Evolutionary conservation across 2,888 invertebrate genomes (phyloP).

Genomic region (Alloscopus bannaensis): DNA sequence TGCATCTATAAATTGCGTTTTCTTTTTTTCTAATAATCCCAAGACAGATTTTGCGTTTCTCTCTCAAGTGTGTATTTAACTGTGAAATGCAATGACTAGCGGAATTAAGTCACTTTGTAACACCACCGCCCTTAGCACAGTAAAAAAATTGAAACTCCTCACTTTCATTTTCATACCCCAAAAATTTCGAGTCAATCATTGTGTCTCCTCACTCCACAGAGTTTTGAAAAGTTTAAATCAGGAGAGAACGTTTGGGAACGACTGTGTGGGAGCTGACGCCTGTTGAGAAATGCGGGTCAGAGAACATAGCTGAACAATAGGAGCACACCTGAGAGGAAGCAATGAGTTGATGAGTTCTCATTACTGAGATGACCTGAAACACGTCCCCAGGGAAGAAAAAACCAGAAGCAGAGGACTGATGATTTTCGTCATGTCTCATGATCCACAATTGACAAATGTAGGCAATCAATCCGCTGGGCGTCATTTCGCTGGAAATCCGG

Average conservation of each 20-base stretch:
- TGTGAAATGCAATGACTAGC: neutral
- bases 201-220: neutral
- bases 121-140: neutral
- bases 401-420: too few relatives aligned
- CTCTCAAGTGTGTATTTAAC: neutral
- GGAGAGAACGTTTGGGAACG: too few relatives aligned
- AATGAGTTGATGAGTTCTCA: neutral
- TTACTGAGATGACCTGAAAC: constrained; percentile 42
- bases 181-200: constrained; percentile 7
- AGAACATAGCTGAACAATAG: neutral
- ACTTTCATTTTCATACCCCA: constrained; percentile 23
- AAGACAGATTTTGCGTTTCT: too few relatives aligned
- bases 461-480: neutral
- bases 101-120: neutral
- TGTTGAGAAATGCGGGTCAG: neutral
- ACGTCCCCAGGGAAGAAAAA: too few relatives aligned
- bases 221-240: neutral
- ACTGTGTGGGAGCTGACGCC: neutral
- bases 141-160: constrained; percentile 5
- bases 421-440: neutral
- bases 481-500: neutral
- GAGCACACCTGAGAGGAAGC: neutral
- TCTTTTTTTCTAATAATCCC: too few relatives aligned
- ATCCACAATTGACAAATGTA: too few relatives aligned
- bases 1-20: constrained; percentile 6